A percentile compares a stretch with the other conserved stretches of the same genome.
Evolutionary conservation across 2,113 vertebrate genomes (phyloP).

Genomic region (Coptodon rendalli): DNA sequence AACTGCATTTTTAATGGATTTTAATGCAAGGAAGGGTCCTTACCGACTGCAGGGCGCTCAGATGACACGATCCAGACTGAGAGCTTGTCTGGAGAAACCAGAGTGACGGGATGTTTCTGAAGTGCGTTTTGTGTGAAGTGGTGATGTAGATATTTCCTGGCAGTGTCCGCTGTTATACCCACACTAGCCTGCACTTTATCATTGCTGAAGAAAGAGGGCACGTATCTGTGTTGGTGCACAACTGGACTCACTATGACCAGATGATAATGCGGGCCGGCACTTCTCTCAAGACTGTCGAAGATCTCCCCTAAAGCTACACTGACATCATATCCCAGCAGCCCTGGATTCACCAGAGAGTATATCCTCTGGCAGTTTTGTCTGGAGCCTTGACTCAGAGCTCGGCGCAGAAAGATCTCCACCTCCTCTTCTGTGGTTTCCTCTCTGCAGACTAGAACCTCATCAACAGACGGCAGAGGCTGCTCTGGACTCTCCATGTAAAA

Average conservation of each 20-base stretch:
- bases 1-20: neutral
- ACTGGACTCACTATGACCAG: conserved; percentile 66
- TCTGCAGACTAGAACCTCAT: conserved; percentile 74
- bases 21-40: neutral
- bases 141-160: conserved; percentile 51
- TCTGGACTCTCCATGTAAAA: conserved; percentile 57
- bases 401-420: conserved; percentile 73
- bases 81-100: conserved; percentile 55
- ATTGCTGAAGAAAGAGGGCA: conserved; percentile 71
- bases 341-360: conserved; percentile 68
- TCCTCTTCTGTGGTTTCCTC: conserved; percentile 70
- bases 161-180: neutral
- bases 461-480: conserved; percentile 63
- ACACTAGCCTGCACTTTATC: conserved; percentile 61
- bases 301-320: conserved; percentile 59
- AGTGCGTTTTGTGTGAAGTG: conserved; percentile 45
- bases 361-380: conserved; percentile 57
- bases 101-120: neutral
- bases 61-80: conserved; percentile 72
- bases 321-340: conserved; percentile 70
- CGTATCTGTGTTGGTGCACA: conserved; percentile 67
- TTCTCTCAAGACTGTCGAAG: conserved; percentile 58
- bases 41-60: conserved; percentile 71
- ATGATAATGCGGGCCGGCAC: conserved; percentile 46
- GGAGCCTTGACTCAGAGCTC: conserved; percentile 52